Evolutionary conservation across 2,888 invertebrate genomes (phyloP).

Genomic region (Coelinius sp.): DNA sequence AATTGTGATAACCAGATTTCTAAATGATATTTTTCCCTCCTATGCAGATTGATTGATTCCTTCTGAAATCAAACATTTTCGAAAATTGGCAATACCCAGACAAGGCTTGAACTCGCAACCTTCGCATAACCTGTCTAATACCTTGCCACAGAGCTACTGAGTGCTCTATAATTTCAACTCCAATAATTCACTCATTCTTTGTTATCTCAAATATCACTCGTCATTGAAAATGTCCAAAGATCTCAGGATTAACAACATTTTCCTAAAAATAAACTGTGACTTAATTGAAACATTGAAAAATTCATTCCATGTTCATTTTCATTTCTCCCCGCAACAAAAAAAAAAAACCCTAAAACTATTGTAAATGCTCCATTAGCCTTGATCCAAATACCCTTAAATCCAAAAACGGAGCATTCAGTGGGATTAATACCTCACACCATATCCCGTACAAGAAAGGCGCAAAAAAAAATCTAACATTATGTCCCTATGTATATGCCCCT

Average conservation of each 20-base stretch:
- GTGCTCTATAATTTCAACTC: too few relatives aligned
- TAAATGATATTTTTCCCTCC: too few relatives aligned
- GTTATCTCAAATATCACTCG: too few relatives aligned
- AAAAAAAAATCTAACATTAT: conserved; percentile 41
- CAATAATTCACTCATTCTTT: too few relatives aligned
- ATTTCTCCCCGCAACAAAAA: background rate
- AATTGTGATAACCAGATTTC: too few relatives aligned
- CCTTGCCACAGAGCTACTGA: too few relatives aligned
- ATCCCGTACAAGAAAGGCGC: conserved; percentile 10
- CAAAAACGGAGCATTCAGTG: conserved; percentile 50
- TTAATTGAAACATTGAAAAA: background rate
- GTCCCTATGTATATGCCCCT: conserved; percentile 42
- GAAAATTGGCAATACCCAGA: too few relatives aligned
- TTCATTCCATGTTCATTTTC: background rate
- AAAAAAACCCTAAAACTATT: background rate
- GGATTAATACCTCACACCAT: conserved; percentile 45
- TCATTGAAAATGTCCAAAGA: too few relatives aligned
- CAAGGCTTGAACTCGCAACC: too few relatives aligned
- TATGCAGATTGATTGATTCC: too few relatives aligned
- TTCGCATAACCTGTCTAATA: too few relatives aligned
- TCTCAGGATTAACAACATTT: background rate
- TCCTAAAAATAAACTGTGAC: background rate
- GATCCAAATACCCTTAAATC: conserved; percentile 44
- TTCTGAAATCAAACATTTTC: too few relatives aligned
- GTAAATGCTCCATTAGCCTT: conserved; percentile 41